Percentiles rank a stretch among this genome's conserved stretches.
These are phyloP conservation scores for Chamaea fasciata DNA, from an alignment of 2,113 vertebrate species.

Conservation along the genomic window DNA sequence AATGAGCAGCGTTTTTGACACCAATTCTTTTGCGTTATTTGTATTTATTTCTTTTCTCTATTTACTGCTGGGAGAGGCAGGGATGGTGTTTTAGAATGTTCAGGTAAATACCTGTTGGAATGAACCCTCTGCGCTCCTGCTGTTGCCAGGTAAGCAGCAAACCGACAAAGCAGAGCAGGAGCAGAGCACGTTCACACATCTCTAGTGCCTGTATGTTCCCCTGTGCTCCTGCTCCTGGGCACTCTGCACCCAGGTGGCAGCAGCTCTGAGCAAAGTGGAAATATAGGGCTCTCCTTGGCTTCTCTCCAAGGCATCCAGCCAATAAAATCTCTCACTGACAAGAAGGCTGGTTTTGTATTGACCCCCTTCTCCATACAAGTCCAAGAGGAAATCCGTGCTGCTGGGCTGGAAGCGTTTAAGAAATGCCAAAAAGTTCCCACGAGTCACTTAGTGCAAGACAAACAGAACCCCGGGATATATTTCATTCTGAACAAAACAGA, in stretches of 20 bases:
- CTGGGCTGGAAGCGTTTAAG: not conserved
- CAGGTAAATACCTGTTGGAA: not conserved
- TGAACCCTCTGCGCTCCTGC: not conserved
- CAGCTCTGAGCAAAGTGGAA: not conserved
- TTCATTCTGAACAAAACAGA: not conserved
- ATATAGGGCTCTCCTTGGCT: not conserved
- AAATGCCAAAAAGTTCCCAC: not conserved
- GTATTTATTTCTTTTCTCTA: not conserved
- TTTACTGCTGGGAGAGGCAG: not conserved
- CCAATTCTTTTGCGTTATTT: not conserved
- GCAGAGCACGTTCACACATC: not conserved
- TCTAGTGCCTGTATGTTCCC: not conserved
- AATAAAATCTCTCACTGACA: not conserved
- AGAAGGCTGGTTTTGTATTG: not conserved
- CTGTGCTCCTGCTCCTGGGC: not conserved
- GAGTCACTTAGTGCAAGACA: not conserved
- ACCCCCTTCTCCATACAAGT: not conserved
- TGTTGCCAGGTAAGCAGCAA: not conserved
- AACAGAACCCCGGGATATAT: rapidly evolving
- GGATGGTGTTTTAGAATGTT: not conserved
- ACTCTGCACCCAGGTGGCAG: not conserved
- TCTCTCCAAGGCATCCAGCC: not conserved
- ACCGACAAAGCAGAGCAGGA: not conserved
- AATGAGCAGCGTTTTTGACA: not conserved
- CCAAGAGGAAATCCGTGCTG: not conserved